Percentiles rank a stretch among this genome's conserved stretches.
phyloP scores from a whole-genome alignment of 2,888 invertebrate genomes.

The Omphaloscelis lunosa region DNA sequence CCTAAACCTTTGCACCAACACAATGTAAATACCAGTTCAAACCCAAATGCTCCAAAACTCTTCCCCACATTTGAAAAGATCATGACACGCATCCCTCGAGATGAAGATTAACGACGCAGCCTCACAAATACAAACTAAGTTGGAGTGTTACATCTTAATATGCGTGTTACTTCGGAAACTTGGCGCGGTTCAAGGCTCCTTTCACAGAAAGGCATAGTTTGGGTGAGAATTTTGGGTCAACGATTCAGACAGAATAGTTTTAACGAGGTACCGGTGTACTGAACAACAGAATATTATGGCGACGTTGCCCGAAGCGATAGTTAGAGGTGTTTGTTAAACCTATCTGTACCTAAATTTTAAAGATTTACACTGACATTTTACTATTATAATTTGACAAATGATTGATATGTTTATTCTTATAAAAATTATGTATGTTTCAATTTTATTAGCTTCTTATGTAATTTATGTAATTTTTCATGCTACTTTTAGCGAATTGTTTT shows the following conservation, averaged over 20 bases:
- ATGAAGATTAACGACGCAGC: constrained; percentile 48
- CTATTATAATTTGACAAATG: too few species aligned
- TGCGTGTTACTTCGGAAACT: constrained; percentile 34
- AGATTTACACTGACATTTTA: too few species aligned
- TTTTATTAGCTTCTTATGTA: too few species aligned
- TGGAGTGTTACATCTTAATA: constrained; percentile 48
- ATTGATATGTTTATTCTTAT: too few species aligned
- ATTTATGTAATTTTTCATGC: too few species aligned
- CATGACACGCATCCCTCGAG: constrained; percentile 39
- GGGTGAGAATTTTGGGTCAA: constrained; percentile 37
- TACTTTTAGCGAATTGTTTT: too few species aligned
- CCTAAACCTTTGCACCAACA: not conserved
- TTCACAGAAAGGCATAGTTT: constrained; percentile 47
- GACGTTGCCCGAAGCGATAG: too few species aligned
- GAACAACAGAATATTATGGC: not conserved
- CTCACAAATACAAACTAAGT: constrained; percentile 34
- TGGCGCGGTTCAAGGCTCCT: constrained; percentile 24
- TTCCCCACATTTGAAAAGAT: constrained; percentile 29
- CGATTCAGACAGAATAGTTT: constrained; percentile 32
- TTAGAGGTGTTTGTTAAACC: too few species aligned
- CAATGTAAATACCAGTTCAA: not conserved
- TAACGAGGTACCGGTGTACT: constrained; percentile 20
- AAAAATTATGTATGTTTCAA: too few species aligned
- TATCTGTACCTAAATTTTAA: too few species aligned
- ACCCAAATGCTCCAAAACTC: constrained; percentile 4